Evolutionary conservation across 2,888 invertebrate species (phyloP), one percentile per base, ranked within the genome.

Genomic region (Pachycephus smyrnensis): DNA sequence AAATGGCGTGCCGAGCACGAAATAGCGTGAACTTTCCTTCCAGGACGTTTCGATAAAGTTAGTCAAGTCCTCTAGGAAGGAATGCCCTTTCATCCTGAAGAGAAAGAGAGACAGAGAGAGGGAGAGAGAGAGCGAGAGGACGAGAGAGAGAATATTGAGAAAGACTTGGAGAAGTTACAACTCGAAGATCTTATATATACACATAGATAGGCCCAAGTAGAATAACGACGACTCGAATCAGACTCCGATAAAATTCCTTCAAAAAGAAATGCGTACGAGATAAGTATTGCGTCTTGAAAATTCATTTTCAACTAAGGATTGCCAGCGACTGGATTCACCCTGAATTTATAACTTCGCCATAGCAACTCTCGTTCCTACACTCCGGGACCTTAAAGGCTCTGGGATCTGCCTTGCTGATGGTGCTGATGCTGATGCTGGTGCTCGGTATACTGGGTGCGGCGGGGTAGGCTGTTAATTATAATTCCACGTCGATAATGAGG

Each of bases 401-500:
- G 55, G 31, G 37, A 80, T 73, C 75, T 74, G 33, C 79, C n/a
- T 31, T 12, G 40, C 75, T 33, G 35, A 40, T 23, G 71, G 32
- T 36, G 55, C 35, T 71, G 73, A 55, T 33, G 78, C 73, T 68
- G 33, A 68, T 55, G 71, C 55, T 68, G 68, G 73, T 75, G 73
- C 69, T 32, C 23, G 78, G 78, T 23, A 74, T 71, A 76, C 55
- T 81, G 37, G 80, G 69, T 74, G 68, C 75, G 76, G 69, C 75
- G 68, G 76, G 73, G 84, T 76, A 81, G 81, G 77, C 82, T 83
- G 85, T 88, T 88, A 87, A 87, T 88, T 88, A 88, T 88, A 87
- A 88, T 89, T 88, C 85, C 83, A 88, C 82, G 84, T 87, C 84
- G 86, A 87, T 89, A 89, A 89, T 89, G 88, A 88, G 87, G 83